Conservation (phyloP, 2,113 vertebrate genomes). For the Elaphurus davidianus region DNA sequence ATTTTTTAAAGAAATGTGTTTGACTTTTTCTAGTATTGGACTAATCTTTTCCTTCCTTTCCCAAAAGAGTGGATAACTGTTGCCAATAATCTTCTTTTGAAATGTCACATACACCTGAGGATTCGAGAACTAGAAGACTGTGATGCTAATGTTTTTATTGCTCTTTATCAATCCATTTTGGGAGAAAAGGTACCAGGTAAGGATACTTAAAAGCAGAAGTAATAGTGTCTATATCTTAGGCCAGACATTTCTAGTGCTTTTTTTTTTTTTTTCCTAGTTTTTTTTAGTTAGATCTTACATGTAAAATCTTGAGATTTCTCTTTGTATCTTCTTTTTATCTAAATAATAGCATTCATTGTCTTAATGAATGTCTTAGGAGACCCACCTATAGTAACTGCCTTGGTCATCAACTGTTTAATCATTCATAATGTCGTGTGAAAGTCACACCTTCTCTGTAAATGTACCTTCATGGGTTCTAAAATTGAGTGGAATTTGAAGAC, state of each 20-base stretch:
- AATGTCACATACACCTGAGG: constrained; percentile 87
- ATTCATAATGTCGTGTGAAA: neutral
- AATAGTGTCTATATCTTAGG: neutral
- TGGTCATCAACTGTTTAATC: neutral
- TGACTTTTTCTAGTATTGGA: constrained; percentile 7
- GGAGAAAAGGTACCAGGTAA: constrained; percentile 96
- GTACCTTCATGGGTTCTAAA: constrained; percentile 2
- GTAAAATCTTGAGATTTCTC: neutral
- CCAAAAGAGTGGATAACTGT: constrained; percentile 90
- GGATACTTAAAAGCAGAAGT: constrained; percentile 18
- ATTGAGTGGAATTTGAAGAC: constrained; percentile 12
- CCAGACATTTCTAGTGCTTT: neutral
- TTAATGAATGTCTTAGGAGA: neutral
- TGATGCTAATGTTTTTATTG: constrained; percentile 89
- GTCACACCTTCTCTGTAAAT: constrained; percentile 13
- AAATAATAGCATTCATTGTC: neutral
- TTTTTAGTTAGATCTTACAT: neutral
- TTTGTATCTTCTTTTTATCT: neutral
- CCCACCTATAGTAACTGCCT: neutral
- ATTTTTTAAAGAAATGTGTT: neutral
- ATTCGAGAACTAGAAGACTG: constrained; percentile 89
- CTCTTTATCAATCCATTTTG: constrained; percentile 91
- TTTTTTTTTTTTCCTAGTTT: no score
- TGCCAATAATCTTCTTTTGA: constrained; percentile 91
- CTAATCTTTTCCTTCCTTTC: constrained; percentile 48